Conservation (phyloP, 2,113 vertebrate species). For the Carassius auratus region DNA sequence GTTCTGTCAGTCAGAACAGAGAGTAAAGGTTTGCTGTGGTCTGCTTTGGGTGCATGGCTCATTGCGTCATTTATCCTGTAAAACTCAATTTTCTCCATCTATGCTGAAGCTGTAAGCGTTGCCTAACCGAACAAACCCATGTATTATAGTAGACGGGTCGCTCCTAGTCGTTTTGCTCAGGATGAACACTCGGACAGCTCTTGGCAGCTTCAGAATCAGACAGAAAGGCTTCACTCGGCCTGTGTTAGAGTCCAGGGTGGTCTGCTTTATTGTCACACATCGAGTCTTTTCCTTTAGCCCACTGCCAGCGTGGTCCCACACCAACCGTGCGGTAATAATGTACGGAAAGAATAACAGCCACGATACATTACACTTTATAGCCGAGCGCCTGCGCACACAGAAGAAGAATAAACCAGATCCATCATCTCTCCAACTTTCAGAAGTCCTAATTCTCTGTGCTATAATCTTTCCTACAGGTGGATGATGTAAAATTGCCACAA, state of each 20-base stretch:
- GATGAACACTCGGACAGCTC: slow-evolving; percentile 40
- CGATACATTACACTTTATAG: slow-evolving; percentile 59
- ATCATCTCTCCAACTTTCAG: neutral
- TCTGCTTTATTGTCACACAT: slow-evolving; percentile 55
- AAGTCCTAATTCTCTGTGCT: neutral
- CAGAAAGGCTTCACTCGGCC: neutral
- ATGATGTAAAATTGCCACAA: neutral
- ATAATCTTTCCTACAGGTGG: neutral
- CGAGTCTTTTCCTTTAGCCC: slow-evolving; percentile 65
- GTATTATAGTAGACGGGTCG: slow-evolving; percentile 63
- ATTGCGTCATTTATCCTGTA: slow-evolving; percentile 46
- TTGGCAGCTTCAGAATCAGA: slow-evolving; percentile 14
- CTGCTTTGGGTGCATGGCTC: neutral
- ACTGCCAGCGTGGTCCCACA: slow-evolving; percentile 66
- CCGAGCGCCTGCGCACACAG: slow-evolving; percentile 51
- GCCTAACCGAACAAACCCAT: slow-evolving; percentile 75
- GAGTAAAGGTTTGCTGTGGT: slow-evolving; percentile 19
- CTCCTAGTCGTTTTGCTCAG: slow-evolving; percentile 56
- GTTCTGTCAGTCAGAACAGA: slow-evolving; percentile 25
- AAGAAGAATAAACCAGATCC: slow-evolving; percentile 56
- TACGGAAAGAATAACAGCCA: slow-evolving; percentile 75
- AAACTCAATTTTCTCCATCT: slow-evolving; percentile 46
- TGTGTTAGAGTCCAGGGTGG: slow-evolving; percentile 63
- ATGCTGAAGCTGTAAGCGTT: slow-evolving; percentile 38
- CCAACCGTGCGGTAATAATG: slow-evolving; percentile 74